These are phyloP conservation scores for Ophthalmolycus amberensis DNA, from an alignment of 2,113 vertebrate species.

Conservation along the genomic window DNA sequence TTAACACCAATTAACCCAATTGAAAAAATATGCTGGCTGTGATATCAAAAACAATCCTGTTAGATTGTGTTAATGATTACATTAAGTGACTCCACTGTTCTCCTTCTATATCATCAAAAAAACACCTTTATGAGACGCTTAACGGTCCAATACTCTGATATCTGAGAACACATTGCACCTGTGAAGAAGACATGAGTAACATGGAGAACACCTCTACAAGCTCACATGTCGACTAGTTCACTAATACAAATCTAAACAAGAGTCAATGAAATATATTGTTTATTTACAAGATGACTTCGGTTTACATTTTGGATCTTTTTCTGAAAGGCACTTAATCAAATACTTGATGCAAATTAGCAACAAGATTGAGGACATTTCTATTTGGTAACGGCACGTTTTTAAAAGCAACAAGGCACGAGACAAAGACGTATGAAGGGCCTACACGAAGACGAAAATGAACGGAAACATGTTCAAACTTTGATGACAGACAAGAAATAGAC, in stretches of 20 bases:
- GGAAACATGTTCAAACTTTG: slow-evolving; percentile 5
- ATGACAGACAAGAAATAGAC: slow-evolving; percentile 26
- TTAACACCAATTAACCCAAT: not conserved
- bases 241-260: slow-evolving; percentile 16
- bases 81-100: not conserved
- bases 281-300: slow-evolving; percentile 80
- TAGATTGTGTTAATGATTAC: not conserved
- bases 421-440: not conserved
- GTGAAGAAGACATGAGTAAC: not conserved
- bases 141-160: not conserved
- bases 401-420: slow-evolving; percentile 28
- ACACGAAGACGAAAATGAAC: slow-evolving; percentile 25
- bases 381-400: slow-evolving; percentile 69
- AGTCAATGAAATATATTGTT: slow-evolving; percentile 70
- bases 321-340: slow-evolving; percentile 79
- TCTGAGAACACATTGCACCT: not conserved
- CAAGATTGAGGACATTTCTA: slow-evolving; percentile 28
- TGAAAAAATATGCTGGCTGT: not conserved
- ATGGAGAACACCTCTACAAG: not conserved
- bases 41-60: not conserved
- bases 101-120: not conserved
- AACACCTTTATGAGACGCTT: not conserved
- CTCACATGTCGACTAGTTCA: not conserved
- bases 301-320: slow-evolving; percentile 65
- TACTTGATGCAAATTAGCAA: slow-evolving; percentile 43